These are phyloP conservation scores for Tachysurus vachellii DNA, from an alignment of 2,113 vertebrate species.

Conservation along the genomic window DNA sequence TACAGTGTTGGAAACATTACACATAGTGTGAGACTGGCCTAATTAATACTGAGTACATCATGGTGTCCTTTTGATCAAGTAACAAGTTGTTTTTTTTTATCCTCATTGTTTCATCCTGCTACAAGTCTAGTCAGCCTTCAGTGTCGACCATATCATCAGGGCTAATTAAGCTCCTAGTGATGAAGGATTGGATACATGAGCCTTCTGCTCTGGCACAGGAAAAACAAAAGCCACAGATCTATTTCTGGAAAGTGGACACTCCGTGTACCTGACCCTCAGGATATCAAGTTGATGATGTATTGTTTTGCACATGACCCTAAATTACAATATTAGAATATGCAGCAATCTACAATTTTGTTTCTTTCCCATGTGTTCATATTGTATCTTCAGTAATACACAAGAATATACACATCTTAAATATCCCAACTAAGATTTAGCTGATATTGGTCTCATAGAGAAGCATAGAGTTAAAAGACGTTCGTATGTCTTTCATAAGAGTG, in stretches of 20 bases:
- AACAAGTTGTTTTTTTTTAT: neutral
- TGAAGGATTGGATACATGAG: conserved; percentile 49
- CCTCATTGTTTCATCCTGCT: neutral
- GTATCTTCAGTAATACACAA: neutral
- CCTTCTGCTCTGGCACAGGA: conserved; percentile 16
- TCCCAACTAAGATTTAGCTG: too few species aligned
- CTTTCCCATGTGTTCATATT: neutral
- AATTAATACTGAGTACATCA: neutral
- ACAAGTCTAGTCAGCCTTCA: conserved; percentile 12
- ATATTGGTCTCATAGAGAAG: too few species aligned
- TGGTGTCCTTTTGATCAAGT: neutral
- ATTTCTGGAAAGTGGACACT: conserved; percentile 53
- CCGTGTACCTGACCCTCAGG: conserved; percentile 25
- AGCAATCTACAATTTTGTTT: neutral
- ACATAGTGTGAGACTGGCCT: neutral
- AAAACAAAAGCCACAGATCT: conserved; percentile 52
- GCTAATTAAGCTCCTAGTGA: conserved; percentile 50
- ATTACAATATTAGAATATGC: neutral
- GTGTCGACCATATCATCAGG: conserved; percentile 37
- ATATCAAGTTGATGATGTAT: conserved; percentile 37
- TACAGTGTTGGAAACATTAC: neutral
- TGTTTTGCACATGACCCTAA: conserved; percentile 34
- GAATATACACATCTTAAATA: neutral
- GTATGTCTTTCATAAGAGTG: too few species aligned
- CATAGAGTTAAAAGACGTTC: too few species aligned